Base-by-base conservation (phyloP, 2,797 vertebrate species). In the Platyrinchus mystaceus region DNA sequence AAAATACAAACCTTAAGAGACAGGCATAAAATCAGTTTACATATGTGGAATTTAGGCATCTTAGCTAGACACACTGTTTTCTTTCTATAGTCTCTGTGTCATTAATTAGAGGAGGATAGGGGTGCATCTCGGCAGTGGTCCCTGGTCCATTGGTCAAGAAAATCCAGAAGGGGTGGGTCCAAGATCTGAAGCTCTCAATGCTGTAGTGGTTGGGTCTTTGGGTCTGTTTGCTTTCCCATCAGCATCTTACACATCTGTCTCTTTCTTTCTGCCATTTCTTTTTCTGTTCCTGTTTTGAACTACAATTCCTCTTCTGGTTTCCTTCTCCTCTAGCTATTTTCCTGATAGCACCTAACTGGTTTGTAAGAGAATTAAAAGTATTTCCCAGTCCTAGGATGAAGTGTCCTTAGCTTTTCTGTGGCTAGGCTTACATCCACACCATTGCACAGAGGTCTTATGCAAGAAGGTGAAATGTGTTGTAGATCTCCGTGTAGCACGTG, bases 261-360 rank as follows among this genome's bases (percentile, higher is more conserved):
- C 15, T 84, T 19, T 49, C 36, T 90, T 58, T 64, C 30, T 81
- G 36, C 50, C 56, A 8, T 84, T 92, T 90, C 49, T 84, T 89
- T 94, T 79, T 81, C 87, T 77, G 37, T 91, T 96, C 63, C 79
- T 60, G 9, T 93, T 95, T 34, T 52, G 59, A 89, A 16, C 39
- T 78, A 46, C 13, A 64, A 21, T 84, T 93, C 47, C 30, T 85
- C 53, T 76, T 84, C 73, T 53, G 37, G 3, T 70, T 87, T 74
- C 53, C 5, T 67, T 15, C 27, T 82, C 21, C 10, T 14, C 34
- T 53, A 28, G 41, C 64, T 36, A 0, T 39, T 18, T 37, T 86
- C 20, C 32, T 59, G 55, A 14, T 63, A 56, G 19, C 34, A 77
- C 47, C 13, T 49, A 74, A 1, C 27, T 43, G 52, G 9, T 70